Evolutionary conservation across 2,113 vertebrate genomes (phyloP), one percentile per base, ranked within the genome.

Genomic region (Carollia perspicillata): DNA sequence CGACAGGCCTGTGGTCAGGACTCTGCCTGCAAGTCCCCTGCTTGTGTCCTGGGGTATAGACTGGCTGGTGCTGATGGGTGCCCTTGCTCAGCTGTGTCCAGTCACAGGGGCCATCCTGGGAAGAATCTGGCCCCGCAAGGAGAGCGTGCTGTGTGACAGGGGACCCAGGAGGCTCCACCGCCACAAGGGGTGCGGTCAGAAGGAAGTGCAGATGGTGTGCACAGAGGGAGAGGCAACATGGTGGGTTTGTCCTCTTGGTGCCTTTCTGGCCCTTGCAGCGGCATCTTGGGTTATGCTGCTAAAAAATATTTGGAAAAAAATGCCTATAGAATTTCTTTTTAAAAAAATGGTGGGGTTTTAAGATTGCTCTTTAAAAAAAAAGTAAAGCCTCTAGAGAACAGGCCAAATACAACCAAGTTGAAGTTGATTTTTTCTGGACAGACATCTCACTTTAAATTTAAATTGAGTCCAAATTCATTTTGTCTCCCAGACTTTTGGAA

Each of bases 401-500:
- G 30, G 84, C 44, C 58, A 42, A 86, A 71, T 0, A 49, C 16
- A 1, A 33, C 49, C 26, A 53, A 37, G 51, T n/a, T 47, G 90
- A 84, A 80, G 44, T 33, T 0, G 13, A 44, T 22, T 74, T 75
- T 75, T 49, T 30, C 72, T 23, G 69, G 91, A 86, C 35, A 2
- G 26, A 69, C 40, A 28, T 75, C 63, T 95, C 55, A 9, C 58
- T 92, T 78, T 53, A 80, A 65, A 79, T 53, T 80, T 75, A 69
- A 85, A n/a, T 22, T 35, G 77, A 83, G 72, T 53, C 55, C 85
- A 81, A 83, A 77, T 94, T 93, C 94, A 33, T 78, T 86, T 89
- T 71, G 81, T 91, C 74, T 86, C 88, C 58, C 94, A 95, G 96
- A 81, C 55, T 40, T 94, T 77, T 83, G 49, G 93, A 95, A 91